phyloP scores from a whole-genome alignment of 2,888 invertebrate species.

The Patella pellucida region DNA sequence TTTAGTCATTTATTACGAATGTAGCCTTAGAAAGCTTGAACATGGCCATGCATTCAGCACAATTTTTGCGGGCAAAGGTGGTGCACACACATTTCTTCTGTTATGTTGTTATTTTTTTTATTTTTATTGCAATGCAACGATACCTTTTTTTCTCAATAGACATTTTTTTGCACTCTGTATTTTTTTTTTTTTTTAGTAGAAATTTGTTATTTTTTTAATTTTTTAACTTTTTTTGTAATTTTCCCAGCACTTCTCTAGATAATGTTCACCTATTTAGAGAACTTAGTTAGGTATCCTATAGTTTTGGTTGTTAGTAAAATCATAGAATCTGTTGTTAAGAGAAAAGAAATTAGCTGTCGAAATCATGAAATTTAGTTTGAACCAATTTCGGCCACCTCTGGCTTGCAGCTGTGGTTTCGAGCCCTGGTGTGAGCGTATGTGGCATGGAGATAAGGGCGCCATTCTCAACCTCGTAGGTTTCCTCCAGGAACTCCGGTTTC shows the following conservation, averaged over 20 bases:
- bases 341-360: too few species aligned
- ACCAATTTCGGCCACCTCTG: too few species aligned
- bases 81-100: neutral
- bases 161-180: conserved; percentile 2
- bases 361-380: too few species aligned
- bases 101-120: neutral
- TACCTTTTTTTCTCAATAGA: conserved; percentile 3
- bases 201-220: neutral
- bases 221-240: conserved; percentile 1
- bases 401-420: too few species aligned
- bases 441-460: too few species aligned
- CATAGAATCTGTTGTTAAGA: neutral
- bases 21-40: neutral
- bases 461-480: too few species aligned
- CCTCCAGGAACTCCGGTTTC: too few species aligned
- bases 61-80: conserved; percentile 2
- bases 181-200: conserved; percentile 3
- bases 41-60: neutral
- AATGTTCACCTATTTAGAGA: neutral
- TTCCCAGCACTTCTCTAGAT: conserved; percentile 4
- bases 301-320: conserved; percentile 4
- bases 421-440: too few species aligned
- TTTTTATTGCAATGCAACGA: neutral
- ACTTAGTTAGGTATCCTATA: conserved; percentile 1
- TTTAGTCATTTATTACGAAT: neutral